Evolutionary conservation across 2,797 vertebrate species (phyloP), one percentile per base, ranked within the genome.

Genomic region (Tachyglossus aculeatus): DNA sequence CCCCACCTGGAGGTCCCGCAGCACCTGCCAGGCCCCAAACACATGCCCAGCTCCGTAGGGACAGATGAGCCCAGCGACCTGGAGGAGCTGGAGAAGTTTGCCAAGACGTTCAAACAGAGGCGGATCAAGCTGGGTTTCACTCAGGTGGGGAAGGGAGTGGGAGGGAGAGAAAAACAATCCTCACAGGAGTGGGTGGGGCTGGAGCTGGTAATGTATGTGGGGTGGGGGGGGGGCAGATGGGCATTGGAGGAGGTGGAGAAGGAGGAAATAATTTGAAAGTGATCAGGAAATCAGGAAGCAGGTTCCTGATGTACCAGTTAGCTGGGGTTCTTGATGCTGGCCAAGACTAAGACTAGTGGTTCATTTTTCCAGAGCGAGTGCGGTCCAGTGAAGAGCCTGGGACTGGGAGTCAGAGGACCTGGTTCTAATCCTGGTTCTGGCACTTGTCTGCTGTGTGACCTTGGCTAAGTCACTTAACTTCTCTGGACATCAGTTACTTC

Each of bases 111-210:
- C 88, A 99, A 99, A 77, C 98, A 99, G 54, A 94, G 98, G 83
- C 94, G 98, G 78, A 99, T 99, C 87, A 99, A 99, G 77, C 84
- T 99, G 67, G 98, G 98, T 18, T 99, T 99, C 90, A 99, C 97
- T 0, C 98, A 99, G 96, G 98, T 97, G 80, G 80, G 72, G 16
- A 51, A 34, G 32, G 1, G 48, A 27, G 15, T 36, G 37, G 9
- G 2, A 27, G 12, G 6, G 34, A 25, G 9, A 43, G 34, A 56
- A 53, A 44, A 16, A 29, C 22, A 25, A 5, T 34, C 34, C 34
- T 51, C 27, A 34, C 16, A 34, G 34, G 11, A 15, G 25, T 21
- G 6, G 18, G 19, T n/a, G n/a, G 4, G 14, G 13, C 14, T 4
- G 22, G 19, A 4, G 15, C 10, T 24, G 9, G 10, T 19, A 21